Conservation (phyloP, 2,797 vertebrate species). For the Micropoecilia bifurca region DNA sequence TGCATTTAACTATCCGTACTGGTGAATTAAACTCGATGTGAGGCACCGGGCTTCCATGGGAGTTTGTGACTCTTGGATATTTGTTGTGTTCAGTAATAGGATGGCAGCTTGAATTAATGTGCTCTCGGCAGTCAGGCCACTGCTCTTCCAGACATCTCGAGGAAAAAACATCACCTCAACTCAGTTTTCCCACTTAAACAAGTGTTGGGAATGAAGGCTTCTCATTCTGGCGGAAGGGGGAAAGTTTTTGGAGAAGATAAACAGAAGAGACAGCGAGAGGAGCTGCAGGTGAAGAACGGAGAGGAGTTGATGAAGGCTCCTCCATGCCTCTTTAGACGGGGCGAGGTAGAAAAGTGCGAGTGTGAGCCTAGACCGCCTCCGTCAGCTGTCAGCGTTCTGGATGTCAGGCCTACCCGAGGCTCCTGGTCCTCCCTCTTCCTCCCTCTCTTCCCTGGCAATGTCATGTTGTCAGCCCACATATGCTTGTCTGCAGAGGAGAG, state of each 20-base stretch:
- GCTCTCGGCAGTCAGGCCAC: constrained; percentile 30
- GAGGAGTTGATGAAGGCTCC: constrained; percentile 24
- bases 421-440: constrained; percentile 54
- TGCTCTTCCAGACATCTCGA: constrained; percentile 15
- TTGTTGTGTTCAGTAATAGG: constrained; percentile 34
- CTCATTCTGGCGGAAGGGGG: neutral
- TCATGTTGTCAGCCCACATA: constrained; percentile 87
- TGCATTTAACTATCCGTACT: neutral
- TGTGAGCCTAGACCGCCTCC: constrained; percentile 79
- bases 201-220: constrained; percentile 9
- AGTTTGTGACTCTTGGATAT: constrained; percentile 61
- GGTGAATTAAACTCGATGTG: constrained; percentile 26
- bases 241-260: constrained; percentile 18
- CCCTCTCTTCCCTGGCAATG: constrained; percentile 77
- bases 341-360: constrained; percentile 41
- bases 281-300: constrained; percentile 40
- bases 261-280: constrained; percentile 12
- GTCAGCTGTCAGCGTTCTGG: constrained; percentile 81
- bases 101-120: constrained; percentile 32
- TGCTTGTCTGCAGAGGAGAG: constrained; percentile 74
- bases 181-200: constrained; percentile 7
- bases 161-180: constrained; percentile 26
- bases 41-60: constrained; percentile 41
- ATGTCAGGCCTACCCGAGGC: constrained; percentile 72
- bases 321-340: constrained; percentile 27